phyloP scores from a whole-genome alignment of 2,888 invertebrate genomes.

The Geophilus truncorum region DNA sequence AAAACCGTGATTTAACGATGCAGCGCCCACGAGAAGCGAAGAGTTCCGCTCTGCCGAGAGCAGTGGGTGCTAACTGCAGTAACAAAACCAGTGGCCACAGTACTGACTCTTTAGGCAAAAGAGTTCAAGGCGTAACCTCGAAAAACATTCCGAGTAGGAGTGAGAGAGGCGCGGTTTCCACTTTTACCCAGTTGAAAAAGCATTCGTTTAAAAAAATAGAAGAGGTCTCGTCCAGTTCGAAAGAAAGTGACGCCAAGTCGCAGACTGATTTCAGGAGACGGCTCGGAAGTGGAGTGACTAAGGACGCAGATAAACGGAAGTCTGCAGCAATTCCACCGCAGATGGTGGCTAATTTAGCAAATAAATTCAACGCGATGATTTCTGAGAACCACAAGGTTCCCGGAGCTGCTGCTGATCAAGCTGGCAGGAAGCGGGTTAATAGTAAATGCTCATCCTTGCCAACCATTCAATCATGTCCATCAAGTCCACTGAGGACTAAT shows the following conservation, averaged over 20 bases:
- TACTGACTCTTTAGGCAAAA: background rate
- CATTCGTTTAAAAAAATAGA: conserved; percentile 5
- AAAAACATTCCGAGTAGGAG: background rate
- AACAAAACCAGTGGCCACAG: background rate
- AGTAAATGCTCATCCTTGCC: background rate
- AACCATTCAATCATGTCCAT: conserved; percentile 28
- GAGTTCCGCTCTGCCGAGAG: background rate
- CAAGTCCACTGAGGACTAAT: conserved; percentile 27
- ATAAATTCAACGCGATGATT: conserved; percentile 60
- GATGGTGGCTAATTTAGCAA: conserved; percentile 61
- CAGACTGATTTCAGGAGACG: background rate
- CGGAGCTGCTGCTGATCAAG: background rate
- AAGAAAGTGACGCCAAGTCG: background rate
- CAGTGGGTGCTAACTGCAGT: background rate
- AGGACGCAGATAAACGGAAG: background rate
- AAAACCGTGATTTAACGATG: background rate
- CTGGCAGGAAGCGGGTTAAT: background rate
- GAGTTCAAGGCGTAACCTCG: background rate
- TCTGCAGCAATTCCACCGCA: conserved; percentile 40
- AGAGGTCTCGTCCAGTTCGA: background rate
- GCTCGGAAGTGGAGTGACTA: background rate
- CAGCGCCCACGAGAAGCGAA: background rate
- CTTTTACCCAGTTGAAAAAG: background rate
- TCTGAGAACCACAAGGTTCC: conserved; percentile 32
- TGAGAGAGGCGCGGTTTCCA: background rate